Conservation (phyloP, 2,888 invertebrate genomes). For the Linyphia triangularis region DNA sequence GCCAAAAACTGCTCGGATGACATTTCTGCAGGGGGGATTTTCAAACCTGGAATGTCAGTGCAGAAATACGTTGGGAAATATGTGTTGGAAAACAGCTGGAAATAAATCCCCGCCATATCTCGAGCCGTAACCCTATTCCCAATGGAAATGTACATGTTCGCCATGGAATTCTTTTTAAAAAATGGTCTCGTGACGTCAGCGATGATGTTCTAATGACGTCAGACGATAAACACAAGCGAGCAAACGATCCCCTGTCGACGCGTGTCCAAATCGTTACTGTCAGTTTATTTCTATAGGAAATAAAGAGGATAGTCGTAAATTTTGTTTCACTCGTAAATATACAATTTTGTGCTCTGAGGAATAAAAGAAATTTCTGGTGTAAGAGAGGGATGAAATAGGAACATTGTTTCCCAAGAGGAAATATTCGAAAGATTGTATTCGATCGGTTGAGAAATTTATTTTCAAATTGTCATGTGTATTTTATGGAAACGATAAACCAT, state of each 20-base stretch:
- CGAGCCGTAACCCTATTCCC: background rate
- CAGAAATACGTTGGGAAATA: background rate
- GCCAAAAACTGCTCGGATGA: background rate
- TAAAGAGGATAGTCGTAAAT: constrained; percentile 37
- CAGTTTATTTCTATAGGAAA: constrained; percentile 64
- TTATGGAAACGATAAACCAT: too few species aligned
- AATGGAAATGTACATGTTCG: background rate
- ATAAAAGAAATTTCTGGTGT: background rate
- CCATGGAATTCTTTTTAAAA: constrained; percentile 40
- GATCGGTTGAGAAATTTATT: too few species aligned
- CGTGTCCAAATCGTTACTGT: constrained; percentile 64
- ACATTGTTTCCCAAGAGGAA: background rate
- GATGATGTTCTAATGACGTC: constrained; percentile 60
- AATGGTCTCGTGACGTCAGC: constrained; percentile 32
- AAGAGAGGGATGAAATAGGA: background rate
- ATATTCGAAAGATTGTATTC: too few species aligned
- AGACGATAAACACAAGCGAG: constrained; percentile 51
- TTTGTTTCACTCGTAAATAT: constrained; percentile 56
- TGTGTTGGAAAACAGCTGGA: background rate
- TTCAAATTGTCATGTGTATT: too few species aligned
- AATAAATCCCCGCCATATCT: background rate
- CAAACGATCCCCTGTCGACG: constrained; percentile 43
- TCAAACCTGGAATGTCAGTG: background rate
- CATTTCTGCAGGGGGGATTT: background rate
- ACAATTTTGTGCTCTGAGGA: constrained; percentile 27